Evolutionary conservation across 2,888 invertebrate species (phyloP).

Genomic region (Synanthedon tipuliformis): DNA sequence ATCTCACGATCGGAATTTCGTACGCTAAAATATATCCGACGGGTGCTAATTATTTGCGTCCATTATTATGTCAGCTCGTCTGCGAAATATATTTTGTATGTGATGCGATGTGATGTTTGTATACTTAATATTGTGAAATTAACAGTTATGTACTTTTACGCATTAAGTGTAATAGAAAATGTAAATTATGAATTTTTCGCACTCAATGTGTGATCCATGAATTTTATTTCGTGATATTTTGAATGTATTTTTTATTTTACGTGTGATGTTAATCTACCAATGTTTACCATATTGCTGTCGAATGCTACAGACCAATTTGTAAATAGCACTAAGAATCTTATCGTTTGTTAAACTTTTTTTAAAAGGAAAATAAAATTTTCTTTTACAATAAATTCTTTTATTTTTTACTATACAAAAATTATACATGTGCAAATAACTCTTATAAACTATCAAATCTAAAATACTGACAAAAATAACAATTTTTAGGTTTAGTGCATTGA

Average conservation of each 20-base stretch:
- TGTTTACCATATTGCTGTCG: not conserved
- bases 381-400: constrained; percentile 3
- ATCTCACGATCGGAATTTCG: too few relatives aligned
- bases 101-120: not conserved
- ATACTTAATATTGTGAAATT: not conserved
- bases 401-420: constrained; percentile 10
- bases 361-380: constrained; percentile 42
- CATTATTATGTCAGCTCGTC: not conserved
- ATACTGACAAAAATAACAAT: too few relatives aligned
- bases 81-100: not conserved
- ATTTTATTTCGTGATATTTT: constrained; percentile 25
- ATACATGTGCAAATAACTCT: too few relatives aligned
- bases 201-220: constrained; percentile 4
- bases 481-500: too few relatives aligned
- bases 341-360: constrained; percentile 33
- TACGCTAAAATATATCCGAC: not conserved
- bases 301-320: constrained; percentile 7
- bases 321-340: constrained; percentile 30
- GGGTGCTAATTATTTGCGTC: not conserved
- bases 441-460: too few relatives aligned
- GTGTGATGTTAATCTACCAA: not conserved
- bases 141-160: not conserved
- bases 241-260: constrained; percentile 8
- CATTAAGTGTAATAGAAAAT: not conserved
- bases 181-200: not conserved